Percentiles rank a stretch among this genome's conserved stretches.
Conservation (phyloP, 2,797 vertebrate species). For the Coregonus ussuriensis region DNA sequence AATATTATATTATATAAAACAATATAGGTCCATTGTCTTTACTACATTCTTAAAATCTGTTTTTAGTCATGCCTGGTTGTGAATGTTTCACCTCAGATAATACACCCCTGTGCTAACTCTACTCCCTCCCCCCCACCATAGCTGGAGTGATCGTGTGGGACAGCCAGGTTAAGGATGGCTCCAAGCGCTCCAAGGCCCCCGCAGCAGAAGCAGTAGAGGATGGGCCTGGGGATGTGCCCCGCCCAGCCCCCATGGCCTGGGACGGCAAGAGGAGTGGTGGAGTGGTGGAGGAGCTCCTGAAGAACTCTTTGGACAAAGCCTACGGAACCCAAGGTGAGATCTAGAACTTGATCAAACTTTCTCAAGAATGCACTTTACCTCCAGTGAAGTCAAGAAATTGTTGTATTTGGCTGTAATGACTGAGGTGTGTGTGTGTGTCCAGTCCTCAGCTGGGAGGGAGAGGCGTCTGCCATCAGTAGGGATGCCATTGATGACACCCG, state of each 20-base stretch:
- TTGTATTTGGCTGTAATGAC: neutral
- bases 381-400: no score
- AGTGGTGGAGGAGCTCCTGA: constrained; percentile 85
- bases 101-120: neutral
- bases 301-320: constrained; percentile 83
- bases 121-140: constrained; percentile 33
- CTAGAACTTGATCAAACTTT: neutral
- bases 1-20: no score
- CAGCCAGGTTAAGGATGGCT: constrained; percentile 69
- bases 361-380: neutral
- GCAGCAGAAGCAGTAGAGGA: constrained; percentile 3
- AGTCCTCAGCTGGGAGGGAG: constrained; percentile 91
- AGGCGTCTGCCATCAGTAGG: constrained; percentile 79
- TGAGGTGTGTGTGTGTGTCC: neutral
- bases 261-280: constrained; percentile 57
- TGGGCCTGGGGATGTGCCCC: fast-evolving
- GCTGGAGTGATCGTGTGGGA: constrained; percentile 62
- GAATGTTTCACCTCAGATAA: neutral
- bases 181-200: constrained; percentile 45
- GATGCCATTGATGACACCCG: constrained; percentile 78
- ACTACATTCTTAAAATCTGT: no score
- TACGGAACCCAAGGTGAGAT: constrained; percentile 85
- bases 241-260: constrained; percentile 43
- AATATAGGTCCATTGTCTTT: no score
- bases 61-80: neutral